Conservation (phyloP, 2,888 invertebrate genomes). For the Horisme vitalbata region DNA sequence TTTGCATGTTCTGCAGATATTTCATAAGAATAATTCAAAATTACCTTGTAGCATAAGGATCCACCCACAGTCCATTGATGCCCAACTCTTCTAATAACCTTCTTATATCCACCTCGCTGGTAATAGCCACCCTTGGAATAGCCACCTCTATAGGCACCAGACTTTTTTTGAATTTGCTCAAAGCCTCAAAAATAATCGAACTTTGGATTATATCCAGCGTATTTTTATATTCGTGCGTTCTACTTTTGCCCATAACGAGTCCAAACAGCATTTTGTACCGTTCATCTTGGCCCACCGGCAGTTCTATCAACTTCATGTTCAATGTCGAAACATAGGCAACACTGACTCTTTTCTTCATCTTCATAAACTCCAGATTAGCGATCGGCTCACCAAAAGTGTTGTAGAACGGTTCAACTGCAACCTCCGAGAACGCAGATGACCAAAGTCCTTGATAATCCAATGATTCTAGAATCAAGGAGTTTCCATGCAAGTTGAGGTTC, state of each 20-base stretch:
- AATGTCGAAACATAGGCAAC: slow-evolving; percentile 37
- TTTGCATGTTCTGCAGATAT: too few relatives aligned
- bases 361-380: slow-evolving; percentile 43
- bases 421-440: slow-evolving; percentile 40
- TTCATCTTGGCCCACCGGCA: slow-evolving; percentile 43
- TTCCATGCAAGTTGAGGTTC: slow-evolving; percentile 29
- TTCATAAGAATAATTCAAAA: neutral
- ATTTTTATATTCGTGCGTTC: neutral
- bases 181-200: slow-evolving; percentile 34
- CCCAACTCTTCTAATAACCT: slow-evolving; percentile 37
- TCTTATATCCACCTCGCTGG: slow-evolving; percentile 38
- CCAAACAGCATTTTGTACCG: slow-evolving; percentile 43
- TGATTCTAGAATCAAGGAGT: slow-evolving; percentile 39
- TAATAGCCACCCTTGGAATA: slow-evolving; percentile 40
- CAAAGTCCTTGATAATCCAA: slow-evolving; percentile 39
- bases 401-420: slow-evolving; percentile 40
- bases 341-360: slow-evolving; percentile 36
- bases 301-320: slow-evolving; percentile 41
- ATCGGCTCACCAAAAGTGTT: slow-evolving; percentile 36
- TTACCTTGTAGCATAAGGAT: slow-evolving; percentile 40
- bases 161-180: slow-evolving; percentile 37
- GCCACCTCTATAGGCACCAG: slow-evolving; percentile 41
- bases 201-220: slow-evolving; percentile 33
- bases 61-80: slow-evolving; percentile 35
- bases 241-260: slow-evolving; percentile 28